phyloP scores from a whole-genome alignment of 2,888 invertebrate species.

The Machimus atricapillus region DNA sequence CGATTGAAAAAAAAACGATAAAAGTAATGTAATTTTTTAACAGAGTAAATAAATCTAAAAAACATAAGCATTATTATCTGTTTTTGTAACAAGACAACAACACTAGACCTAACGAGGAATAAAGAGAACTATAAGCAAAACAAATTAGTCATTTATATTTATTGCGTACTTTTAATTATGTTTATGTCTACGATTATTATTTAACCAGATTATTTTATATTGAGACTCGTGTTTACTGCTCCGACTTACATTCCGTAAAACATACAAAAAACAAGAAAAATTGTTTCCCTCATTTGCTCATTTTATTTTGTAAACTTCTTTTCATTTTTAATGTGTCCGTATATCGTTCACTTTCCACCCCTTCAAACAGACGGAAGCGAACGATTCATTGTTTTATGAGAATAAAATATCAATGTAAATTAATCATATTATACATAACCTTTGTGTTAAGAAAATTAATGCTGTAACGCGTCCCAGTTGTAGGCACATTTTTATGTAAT shows the following conservation, averaged over 20 bases:
- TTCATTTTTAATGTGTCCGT: neutral
- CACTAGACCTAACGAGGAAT: slow-evolving; percentile 11
- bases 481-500: slow-evolving; percentile 12
- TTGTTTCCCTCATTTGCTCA: slow-evolving; percentile 9
- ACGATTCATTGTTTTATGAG: neutral
- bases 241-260: slow-evolving; percentile 34
- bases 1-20: neutral
- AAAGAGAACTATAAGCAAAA: slow-evolving; percentile 24
- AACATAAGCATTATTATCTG: slow-evolving; percentile 26
- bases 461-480: neutral
- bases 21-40: slow-evolving; percentile 25
- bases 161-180: slow-evolving; percentile 30
- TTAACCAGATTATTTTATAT: slow-evolving; percentile 35
- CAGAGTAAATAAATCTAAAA: slow-evolving; percentile 16
- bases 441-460: slow-evolving; percentile 19
- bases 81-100: slow-evolving; percentile 24
- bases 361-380: neutral
- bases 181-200: neutral
- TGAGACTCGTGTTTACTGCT: neutral
- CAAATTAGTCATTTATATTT: slow-evolving; percentile 31
- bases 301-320: neutral
- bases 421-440: slow-evolving; percentile 2
- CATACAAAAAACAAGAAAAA: neutral
- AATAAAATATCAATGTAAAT: slow-evolving; percentile 30
- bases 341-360: neutral